These are phyloP conservation scores for Sylvicola cinctus DNA, from an alignment of 2,888 invertebrate species.

Conservation along the genomic window DNA sequence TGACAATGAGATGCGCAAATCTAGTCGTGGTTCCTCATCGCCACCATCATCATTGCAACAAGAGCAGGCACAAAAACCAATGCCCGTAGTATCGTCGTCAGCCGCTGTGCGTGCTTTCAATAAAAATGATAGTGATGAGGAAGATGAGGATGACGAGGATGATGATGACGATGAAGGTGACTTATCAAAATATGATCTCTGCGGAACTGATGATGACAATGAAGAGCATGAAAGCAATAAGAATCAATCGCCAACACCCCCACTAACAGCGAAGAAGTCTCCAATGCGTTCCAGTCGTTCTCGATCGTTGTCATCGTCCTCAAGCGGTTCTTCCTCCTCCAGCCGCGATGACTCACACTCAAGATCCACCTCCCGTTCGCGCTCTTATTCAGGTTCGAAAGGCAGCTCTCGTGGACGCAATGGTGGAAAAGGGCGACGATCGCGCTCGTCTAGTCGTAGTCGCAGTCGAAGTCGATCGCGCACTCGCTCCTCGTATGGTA, in stretches of 20 bases:
- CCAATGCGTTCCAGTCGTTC: not conserved
- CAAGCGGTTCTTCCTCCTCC: too few species aligned
- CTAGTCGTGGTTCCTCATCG: constrained; percentile 15
- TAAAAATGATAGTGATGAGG: constrained; percentile 21
- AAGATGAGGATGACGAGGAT: constrained; percentile 25
- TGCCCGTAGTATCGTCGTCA: too few species aligned
- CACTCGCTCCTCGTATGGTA: too few species aligned
- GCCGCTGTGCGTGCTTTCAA: too few species aligned
- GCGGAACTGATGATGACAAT: constrained; percentile 41
- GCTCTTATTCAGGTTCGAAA: constrained; percentile 9
- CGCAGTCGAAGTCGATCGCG: too few species aligned
- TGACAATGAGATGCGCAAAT: constrained; percentile 25
- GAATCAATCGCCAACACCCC: constrained; percentile 3
- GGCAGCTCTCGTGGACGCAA: too few species aligned
- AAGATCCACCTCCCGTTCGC: constrained; percentile 10
- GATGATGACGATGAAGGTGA: constrained; percentile 44
- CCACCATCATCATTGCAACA: not conserved
- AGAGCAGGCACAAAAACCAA: too few species aligned
- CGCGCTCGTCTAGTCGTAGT: too few species aligned
- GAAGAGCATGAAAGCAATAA: not conserved
- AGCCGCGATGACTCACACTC: constrained; percentile 8
- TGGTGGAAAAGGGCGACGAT: too few species aligned
- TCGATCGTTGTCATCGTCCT: not conserved
- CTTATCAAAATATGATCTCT: constrained; percentile 58
- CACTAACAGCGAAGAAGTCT: too few species aligned